Conservation (phyloP, 1,140 invertebrate genomes). For the Leucophenga varia region DNA sequence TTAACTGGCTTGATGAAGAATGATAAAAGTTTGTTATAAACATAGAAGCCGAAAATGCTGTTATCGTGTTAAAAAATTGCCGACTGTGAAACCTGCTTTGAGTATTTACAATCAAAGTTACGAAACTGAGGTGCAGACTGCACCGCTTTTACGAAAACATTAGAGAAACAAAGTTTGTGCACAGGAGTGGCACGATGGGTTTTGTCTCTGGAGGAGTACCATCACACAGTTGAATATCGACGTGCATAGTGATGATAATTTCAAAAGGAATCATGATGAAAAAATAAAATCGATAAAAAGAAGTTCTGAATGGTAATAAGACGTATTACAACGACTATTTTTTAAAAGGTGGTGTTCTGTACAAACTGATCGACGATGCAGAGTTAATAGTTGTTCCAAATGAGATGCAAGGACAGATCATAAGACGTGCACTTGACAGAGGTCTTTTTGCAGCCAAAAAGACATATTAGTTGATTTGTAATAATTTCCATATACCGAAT, state of each 20-base stretch:
- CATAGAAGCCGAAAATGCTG: not conserved
- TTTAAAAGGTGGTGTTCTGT: not conserved
- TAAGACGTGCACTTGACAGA: conserved; percentile 35
- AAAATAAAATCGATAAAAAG: not conserved
- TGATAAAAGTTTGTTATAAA: not conserved
- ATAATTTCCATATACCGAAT: conserved; percentile 52
- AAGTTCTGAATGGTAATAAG: not conserved
- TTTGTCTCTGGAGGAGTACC: conserved; percentile 26
- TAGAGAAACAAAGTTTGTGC: conserved; percentile 32
- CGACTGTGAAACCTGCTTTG: conserved; percentile 37
- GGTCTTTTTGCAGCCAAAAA: conserved; percentile 54
- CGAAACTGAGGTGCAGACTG: conserved; percentile 51
- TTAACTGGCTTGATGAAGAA: conserved; percentile 7
- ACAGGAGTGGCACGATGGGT: conserved; percentile 32
- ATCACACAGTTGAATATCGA: conserved; percentile 30
- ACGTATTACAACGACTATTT: not conserved
- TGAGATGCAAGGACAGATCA: conserved; percentile 35
- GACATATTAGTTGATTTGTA: conserved; percentile 42
- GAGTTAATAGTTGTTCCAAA: conserved; percentile 31
- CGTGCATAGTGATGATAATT: no score
- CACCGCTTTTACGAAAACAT: conserved; percentile 35
- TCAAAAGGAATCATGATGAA: no score
- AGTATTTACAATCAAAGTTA: conserved; percentile 32
- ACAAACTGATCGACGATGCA: not conserved
- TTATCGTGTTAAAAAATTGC: not conserved